phyloP scores from a whole-genome alignment of 2,113 vertebrate genomes.

The Hemiscyllium ocellatum region DNA sequence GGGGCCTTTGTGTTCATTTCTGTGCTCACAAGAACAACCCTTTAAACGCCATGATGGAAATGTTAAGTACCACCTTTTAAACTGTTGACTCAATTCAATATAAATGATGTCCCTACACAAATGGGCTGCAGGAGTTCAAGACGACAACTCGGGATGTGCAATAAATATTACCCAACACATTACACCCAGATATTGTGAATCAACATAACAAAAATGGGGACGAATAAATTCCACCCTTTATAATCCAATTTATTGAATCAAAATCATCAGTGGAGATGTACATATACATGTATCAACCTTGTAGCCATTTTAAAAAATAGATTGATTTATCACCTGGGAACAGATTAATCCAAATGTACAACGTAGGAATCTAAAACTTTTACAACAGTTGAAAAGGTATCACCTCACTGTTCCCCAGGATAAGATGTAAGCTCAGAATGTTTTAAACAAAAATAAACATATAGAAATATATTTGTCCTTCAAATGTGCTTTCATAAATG shows the following conservation, averaged over 20 bases:
- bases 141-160: no score
- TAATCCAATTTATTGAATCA: background rate
- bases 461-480: background rate
- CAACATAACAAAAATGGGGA: no score
- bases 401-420: background rate
- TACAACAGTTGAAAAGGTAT: background rate
- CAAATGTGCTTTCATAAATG: background rate
- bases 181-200: no score
- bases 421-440: background rate
- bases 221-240: background rate
- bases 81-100: background rate
- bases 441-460: background rate
- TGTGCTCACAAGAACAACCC: no score
- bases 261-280: background rate
- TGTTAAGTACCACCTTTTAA: background rate
- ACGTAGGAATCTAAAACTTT: background rate
- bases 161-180: no score
- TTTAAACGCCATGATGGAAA: background rate
- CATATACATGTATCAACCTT: background rate
- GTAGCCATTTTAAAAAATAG: background rate
- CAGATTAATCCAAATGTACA: background rate
- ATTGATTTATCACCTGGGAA: background rate
- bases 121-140: no score
- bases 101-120: no score
- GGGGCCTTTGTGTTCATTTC: no score